Conservation (phyloP, 2,113 vertebrate species). For the Cryptomyrus ogoouensis region DNA sequence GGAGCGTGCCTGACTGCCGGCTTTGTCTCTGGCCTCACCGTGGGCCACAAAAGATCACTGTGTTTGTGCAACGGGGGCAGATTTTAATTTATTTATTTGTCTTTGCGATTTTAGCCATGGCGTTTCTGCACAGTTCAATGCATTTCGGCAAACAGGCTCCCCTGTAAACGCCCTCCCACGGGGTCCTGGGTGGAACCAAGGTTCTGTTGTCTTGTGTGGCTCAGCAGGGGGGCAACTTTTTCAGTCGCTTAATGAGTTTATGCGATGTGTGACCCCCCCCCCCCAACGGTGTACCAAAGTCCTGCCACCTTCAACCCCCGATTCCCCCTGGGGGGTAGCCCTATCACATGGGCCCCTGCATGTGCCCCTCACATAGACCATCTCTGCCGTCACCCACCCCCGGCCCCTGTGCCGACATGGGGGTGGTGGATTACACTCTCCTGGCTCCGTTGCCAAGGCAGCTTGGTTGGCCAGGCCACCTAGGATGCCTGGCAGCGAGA, state of each 20-base stretch:
- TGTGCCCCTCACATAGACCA: neutral
- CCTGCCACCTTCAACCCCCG: neutral
- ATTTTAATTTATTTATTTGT: neutral
- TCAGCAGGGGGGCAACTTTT: neutral
- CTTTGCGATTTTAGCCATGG: neutral
- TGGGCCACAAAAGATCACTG: constrained; percentile 13
- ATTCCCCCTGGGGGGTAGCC: neutral
- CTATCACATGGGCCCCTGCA: neutral
- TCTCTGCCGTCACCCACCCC: neutral
- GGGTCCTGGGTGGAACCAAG: neutral
- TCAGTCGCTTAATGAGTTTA: neutral
- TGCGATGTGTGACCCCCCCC: neutral
- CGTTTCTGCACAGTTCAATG: neutral
- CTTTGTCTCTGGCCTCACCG: constrained; percentile 2
- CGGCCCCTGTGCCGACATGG: neutral
- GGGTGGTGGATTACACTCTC: neutral
- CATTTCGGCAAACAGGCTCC: neutral
- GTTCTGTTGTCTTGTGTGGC: neutral
- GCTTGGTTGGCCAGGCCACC: constrained; percentile 3
- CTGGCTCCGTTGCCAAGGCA: constrained; percentile 17
- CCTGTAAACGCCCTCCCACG: neutral
- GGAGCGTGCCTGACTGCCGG: neutral
- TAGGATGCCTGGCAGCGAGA: neutral
- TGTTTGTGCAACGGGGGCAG: neutral
- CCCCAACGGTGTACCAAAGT: too few relatives aligned